These are phyloP conservation scores for Neoaliturus tenellus DNA, from an alignment of 2,888 invertebrate genomes.

Conservation along the genomic window DNA sequence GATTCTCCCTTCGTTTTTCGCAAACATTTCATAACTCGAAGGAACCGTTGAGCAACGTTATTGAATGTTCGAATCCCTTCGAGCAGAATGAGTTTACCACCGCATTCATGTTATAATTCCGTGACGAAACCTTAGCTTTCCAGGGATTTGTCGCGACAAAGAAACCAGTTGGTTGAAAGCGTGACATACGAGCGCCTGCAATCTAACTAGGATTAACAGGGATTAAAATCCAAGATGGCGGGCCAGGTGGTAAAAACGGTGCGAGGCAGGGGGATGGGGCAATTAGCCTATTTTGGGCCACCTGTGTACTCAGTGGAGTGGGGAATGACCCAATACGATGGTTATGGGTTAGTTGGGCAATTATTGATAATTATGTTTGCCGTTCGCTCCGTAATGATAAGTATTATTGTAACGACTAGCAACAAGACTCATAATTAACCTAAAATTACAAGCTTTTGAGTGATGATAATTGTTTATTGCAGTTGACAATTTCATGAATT, in stretches of 20 bases:
- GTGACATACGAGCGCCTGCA: slow-evolving; percentile 35
- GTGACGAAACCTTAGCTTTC: slow-evolving; percentile 23
- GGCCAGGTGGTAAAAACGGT: not conserved
- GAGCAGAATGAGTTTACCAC: not conserved
- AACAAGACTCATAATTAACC: too few relatives aligned
- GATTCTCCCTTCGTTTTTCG: too few relatives aligned
- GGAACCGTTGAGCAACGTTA: not conserved
- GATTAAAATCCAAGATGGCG: slow-evolving; percentile 50
- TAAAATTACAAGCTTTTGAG: too few relatives aligned
- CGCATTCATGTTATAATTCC: not conserved
- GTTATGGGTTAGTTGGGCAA: too few relatives aligned
- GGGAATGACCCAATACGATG: too few relatives aligned
- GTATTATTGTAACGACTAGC: too few relatives aligned
- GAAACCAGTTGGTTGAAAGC: slow-evolving; percentile 43
- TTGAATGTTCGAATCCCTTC: not conserved
- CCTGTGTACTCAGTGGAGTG: not conserved
- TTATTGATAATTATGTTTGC: too few relatives aligned
- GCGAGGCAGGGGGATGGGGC: not conserved
- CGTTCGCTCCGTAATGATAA: too few relatives aligned
- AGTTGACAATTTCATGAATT: too few relatives aligned
- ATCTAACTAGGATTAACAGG: slow-evolving; percentile 42
- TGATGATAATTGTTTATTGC: too few relatives aligned
- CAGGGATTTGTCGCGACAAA: slow-evolving; percentile 42
- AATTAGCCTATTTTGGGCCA: slow-evolving; percentile 9
- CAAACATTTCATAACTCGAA: too few relatives aligned